A percentile compares a stretch with the other conserved stretches of the same genome.
Conservation (phyloP, 2,113 vertebrate genomes). For the Sardina pilchardus region DNA sequence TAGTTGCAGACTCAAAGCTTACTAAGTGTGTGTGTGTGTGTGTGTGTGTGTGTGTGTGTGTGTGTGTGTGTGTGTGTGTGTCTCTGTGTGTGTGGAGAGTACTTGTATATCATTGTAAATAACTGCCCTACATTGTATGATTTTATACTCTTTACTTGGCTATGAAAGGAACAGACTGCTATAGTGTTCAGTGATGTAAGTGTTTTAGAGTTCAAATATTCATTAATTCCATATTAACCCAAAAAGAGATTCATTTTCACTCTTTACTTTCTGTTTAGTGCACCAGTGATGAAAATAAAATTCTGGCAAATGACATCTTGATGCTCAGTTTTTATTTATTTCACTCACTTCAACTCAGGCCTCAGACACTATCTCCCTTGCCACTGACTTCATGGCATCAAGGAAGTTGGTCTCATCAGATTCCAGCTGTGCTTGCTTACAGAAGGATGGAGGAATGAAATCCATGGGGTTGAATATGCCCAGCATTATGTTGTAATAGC, state of each 20-base stretch:
- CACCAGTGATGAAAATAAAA: not conserved
- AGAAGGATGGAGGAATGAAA: not conserved
- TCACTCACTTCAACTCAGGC: not conserved
- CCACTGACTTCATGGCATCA: not conserved
- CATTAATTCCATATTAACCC: not conserved
- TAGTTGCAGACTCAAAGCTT: no score
- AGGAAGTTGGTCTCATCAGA: no score
- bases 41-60: no score
- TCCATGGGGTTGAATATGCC: not conserved
- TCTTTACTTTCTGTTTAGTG: not conserved
- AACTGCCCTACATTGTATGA: not conserved
- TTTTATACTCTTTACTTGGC: not conserved
- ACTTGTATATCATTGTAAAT: no score
- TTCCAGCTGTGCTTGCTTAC: not conserved
- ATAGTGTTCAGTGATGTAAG: not conserved
- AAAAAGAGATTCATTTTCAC: no score
- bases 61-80: no score
- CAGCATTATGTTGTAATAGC: not conserved
- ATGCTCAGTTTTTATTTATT: not conserved
- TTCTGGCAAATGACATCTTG: not conserved
- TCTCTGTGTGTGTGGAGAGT: no score
- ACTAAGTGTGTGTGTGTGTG: no score
- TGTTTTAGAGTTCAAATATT: not conserved
- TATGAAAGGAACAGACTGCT: not conserved
- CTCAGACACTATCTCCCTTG: not conserved